phyloP scores from a whole-genome alignment of 2,797 vertebrate genomes.

The Syngnathus rostellatus region DNA sequence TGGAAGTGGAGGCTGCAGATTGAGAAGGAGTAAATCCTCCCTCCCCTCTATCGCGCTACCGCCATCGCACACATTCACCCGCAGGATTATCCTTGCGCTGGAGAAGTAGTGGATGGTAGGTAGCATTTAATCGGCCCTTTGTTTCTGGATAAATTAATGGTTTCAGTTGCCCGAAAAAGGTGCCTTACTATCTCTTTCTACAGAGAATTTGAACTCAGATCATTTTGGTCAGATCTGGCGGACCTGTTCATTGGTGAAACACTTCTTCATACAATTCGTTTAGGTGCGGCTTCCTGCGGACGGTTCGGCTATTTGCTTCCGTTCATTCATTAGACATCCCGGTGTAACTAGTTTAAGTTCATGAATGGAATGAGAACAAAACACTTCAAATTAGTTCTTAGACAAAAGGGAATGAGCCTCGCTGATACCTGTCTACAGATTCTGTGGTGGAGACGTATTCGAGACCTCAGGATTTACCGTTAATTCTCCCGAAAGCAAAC shows the following conservation, averaged over 20 bases:
- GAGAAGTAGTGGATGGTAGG: conserved; percentile 28
- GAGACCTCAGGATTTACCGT: neutral
- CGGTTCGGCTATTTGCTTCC: neutral
- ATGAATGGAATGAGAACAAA: conserved; percentile 11
- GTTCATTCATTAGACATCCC: neutral
- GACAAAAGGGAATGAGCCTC: neutral
- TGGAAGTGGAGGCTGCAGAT: conserved; percentile 38
- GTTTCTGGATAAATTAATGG: neutral
- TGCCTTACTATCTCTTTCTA: neutral
- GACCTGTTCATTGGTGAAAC: neutral
- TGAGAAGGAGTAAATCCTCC: conserved; percentile 56
- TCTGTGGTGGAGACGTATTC: neutral
- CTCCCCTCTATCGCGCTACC: conserved; percentile 44
- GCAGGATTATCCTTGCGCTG: conserved; percentile 43
- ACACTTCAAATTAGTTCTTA: neutral
- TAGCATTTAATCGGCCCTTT: conserved; percentile 17
- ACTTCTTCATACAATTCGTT: neutral
- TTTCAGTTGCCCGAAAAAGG: neutral
- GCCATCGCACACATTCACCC: conserved; percentile 41
- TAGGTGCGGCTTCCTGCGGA: neutral
- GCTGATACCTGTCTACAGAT: neutral
- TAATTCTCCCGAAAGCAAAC: no score
- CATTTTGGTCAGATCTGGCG: neutral
- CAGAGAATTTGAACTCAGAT: neutral
- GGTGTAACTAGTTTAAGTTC: conserved; percentile 7